Evolutionary conservation across 2,113 vertebrate species (phyloP), one percentile per base, ranked within the genome.

Genomic region (Pipa parva): DNA sequence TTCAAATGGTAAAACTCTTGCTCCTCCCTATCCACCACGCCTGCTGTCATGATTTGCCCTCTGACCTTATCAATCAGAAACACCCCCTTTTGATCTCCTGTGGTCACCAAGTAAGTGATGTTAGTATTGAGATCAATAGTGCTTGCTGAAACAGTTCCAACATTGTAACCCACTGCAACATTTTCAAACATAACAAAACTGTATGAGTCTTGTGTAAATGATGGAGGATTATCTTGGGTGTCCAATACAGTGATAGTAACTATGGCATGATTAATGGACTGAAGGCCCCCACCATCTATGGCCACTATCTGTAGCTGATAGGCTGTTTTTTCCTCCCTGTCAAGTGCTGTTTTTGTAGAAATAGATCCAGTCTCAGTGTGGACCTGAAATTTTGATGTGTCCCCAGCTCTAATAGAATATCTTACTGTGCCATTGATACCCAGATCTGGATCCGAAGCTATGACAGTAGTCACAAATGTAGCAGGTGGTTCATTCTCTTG

Each of bases 151-250:
- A 99, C 93, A 0, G 85, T 89, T n/a, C 97, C 97, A n/a, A 99
- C 87, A 0, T 89, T 89, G 1, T 92, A 90, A 25, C 92, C 92
- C 0, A 82, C 11, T 2, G 84, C 89, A 27, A 95, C 91, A 0
- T 99, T 99, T 84, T 99, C 97, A 86, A 99, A 99, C 73, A 97
- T 94, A 74, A 98, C 95, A 63, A 99, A 99, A 76, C 92, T 96
- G 79, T 99, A 99, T 3, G 25, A 75, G 18, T 71, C 85, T 83
- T 97, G 97, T 73, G 83, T 87, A 74, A 99, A 99, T 17, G 92
- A 85, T 2, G 94, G 97, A 0, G 96, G 95, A 72, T 94, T 97
- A 74, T 99, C 97, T 75, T 98, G 97, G 0, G 94, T 97, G 76
- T 98, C 97, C 70, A 97, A 75, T 2, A 99, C 97, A 2, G 91